Conservation (phyloP, 64 coral and sea anemone species). For the Trachythela sp. region DNA sequence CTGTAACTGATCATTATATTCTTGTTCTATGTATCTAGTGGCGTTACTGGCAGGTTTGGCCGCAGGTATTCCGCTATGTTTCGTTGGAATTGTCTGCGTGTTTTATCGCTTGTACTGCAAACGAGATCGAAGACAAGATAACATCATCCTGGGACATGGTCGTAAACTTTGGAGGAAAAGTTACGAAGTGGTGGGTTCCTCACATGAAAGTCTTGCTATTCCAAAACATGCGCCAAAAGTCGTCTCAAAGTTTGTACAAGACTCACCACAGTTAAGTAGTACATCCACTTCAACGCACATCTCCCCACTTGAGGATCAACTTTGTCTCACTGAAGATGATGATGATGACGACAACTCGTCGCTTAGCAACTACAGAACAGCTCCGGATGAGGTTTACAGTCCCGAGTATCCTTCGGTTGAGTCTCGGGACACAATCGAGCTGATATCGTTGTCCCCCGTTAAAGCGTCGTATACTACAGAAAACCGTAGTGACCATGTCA, state of each 20-base stretch:
- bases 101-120: conserved; percentile 82
- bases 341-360: conserved; percentile 61
- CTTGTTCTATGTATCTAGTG: conserved; percentile 30
- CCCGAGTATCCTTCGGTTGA: neutral
- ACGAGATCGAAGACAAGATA: conserved; percentile 47
- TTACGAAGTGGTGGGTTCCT: conserved; percentile 40
- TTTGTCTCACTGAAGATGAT: conserved; percentile 80
- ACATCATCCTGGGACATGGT: conserved; percentile 53
- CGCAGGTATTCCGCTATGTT: conserved; percentile 82
- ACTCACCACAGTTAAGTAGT: conserved; percentile 66
- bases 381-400: conserved; percentile 67
- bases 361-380: conserved; percentile 72
- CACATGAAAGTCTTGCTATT: conserved; percentile 73
- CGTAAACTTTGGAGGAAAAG: conserved; percentile 83
- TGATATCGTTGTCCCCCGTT: conserved; percentile 39
- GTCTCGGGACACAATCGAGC: conserved; percentile 46
- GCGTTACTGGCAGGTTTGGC: conserved; percentile 82
- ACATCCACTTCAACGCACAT: conserved; percentile 75
- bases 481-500: neutral
- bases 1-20: neutral
- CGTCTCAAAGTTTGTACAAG: conserved; percentile 88
- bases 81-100: conserved; percentile 80
- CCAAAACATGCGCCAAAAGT: conserved; percentile 84
- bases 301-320: conserved; percentile 84
- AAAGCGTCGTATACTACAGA: neutral